Evolutionary conservation across 1,140 invertebrate genomes (phyloP), one percentile per base, ranked within the genome.

Genomic region (Aphidius ervi): DNA sequence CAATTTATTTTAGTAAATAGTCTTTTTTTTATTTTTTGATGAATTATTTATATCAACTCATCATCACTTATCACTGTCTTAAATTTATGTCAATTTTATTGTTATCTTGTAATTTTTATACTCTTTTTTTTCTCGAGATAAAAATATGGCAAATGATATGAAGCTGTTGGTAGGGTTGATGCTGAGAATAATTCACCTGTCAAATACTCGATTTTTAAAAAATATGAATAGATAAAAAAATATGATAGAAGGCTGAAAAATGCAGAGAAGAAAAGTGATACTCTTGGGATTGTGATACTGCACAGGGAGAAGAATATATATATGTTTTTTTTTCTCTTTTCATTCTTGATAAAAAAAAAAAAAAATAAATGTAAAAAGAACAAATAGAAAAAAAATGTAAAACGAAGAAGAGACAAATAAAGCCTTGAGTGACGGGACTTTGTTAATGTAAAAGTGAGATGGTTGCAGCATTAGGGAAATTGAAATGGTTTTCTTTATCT

Each of bases 401-500:
- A 49, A 54, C 42, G 39, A 46, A 59, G 42, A n/a, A 58, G 56
- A 43, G 46, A 46, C 37, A 50, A 49, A 60, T 55, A 61, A 61
- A 62, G 47, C 47, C 41, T 48, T 2, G 43, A 20, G 8, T 8
- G 39, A 56, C 5, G 59, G 48, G 52, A 65, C 47, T 62, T 55
- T 67, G 49, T 56, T 67, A 68, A 72, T 69, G 68, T 63, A 67
- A 68, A 67, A 70, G 65, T 63, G 68, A 70, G 65, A 68, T 61
- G 68, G 58, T 67, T 63, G 62, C 56, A 71, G 71, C 75, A 77
- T 77, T 77, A 77, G 72, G 74, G 70, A 76, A 77, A 77, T 77
- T 75, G 75, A 76, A 77, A 77, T 70, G 73, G 70, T 70, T 74
- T 74, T 75, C 75, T 74, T 77, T 76, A 75, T 75, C 74, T 67